Evolutionary conservation across 2,888 invertebrate species (phyloP).

Genomic region (Mechanitis messenoides): DNA sequence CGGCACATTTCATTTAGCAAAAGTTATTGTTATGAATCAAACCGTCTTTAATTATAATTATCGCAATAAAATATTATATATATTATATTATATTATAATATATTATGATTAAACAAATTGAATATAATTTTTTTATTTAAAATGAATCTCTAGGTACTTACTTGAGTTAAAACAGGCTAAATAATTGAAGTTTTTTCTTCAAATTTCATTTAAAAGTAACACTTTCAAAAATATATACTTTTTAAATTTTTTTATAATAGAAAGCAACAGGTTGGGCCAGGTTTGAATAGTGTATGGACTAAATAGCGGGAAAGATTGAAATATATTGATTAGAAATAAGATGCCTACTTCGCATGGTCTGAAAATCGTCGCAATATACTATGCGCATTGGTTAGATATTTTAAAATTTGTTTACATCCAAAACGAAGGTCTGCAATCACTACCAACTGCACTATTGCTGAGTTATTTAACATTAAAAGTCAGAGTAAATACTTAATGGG

Average conservation of each 20-base stretch:
- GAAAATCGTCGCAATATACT: constrained; percentile 29
- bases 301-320: constrained; percentile 40
- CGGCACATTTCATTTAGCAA: constrained; percentile 55
- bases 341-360: constrained; percentile 38
- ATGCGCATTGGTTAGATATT: constrained; percentile 34
- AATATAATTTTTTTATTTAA: no score
- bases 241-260: not conserved
- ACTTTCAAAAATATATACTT: not conserved
- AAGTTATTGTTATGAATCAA: constrained; percentile 19
- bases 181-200: no score
- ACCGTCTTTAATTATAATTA: not conserved
- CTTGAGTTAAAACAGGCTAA: not conserved
- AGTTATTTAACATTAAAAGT: no score
- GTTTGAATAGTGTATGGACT: constrained; percentile 3
- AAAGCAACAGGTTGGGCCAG: not conserved
- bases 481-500: no score
- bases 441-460: not conserved
- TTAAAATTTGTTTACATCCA: constrained; percentile 20
- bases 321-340: constrained; percentile 43
- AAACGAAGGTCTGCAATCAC: constrained; percentile 22
- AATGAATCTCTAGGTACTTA: not conserved
- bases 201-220: not conserved
- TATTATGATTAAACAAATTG: not conserved
- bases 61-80: not conserved
- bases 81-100: not conserved